Evolutionary conservation across 1,140 invertebrate genomes (phyloP).

Genomic region (Paraescarpia echinospica): DNA sequence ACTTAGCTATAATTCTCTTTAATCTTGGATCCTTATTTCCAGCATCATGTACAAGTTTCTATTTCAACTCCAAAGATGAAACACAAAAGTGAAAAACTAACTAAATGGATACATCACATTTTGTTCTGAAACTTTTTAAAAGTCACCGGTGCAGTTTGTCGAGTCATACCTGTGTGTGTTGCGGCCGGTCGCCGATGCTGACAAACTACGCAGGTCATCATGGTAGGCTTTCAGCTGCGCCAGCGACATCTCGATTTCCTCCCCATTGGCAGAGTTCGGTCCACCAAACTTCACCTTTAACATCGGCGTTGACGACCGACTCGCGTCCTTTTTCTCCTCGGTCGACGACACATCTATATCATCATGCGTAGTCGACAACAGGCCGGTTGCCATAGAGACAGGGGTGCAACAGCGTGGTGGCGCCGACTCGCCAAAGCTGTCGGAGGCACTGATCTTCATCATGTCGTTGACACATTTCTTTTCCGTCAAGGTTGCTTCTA

Average conservation of each 20-base stretch:
- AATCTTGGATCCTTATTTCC: too few species aligned
- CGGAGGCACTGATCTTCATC: neutral
- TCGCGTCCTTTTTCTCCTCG: neutral
- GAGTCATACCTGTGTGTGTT: neutral
- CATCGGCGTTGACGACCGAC: neutral
- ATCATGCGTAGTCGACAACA: neutral
- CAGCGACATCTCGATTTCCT: neutral
- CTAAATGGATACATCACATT: too few species aligned
- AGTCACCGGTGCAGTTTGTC: neutral
- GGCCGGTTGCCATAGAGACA: neutral
- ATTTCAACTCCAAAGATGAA: too few species aligned
- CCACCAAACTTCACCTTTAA: neutral
- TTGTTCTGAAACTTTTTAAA: too few species aligned
- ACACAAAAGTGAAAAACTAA: too few species aligned
- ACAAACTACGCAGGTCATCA: neutral
- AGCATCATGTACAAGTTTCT: too few species aligned
- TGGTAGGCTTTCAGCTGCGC: neutral
- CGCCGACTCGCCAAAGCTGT: neutral
- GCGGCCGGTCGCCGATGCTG: neutral
- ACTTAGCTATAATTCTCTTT: too few species aligned
- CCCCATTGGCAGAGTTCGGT: neutral
- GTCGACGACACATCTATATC: neutral
- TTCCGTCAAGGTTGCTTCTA: neutral
- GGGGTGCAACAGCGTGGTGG: neutral
- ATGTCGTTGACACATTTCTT: neutral